Evolutionary conservation across 2,888 invertebrate genomes (phyloP), one percentile per base, ranked within the genome.

Genomic region (Luperina testacea): DNA sequence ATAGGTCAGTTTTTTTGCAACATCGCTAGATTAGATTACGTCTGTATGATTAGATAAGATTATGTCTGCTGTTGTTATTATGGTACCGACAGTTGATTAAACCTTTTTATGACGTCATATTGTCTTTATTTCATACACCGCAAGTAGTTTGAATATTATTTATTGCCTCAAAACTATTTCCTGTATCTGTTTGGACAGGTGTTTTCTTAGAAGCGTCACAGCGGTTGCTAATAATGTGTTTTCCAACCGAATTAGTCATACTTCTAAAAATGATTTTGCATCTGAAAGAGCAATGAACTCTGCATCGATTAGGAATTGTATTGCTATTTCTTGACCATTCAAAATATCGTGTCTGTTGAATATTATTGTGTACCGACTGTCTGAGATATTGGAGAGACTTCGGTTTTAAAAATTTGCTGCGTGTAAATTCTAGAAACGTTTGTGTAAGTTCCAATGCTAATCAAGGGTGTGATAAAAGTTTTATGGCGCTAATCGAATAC

Each of bases 1-100:
- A 93, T 95, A 96, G 96, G 96, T 96, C 96, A 96, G 96, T 95
- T 85, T 85, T 87, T 89, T 94, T 92, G 92, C 92, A 90, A 91
- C 90, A 90, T 87, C 89, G 87, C 87, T 75, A 93, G 95, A 96
- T 96, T 94, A 96, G 95, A 96, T 95, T 95, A 94, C 94, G 86
- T 89, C 90, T 88, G 83, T 77, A 72, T 87, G 92, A 93, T 94
- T 91, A 93, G 91, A 92, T 92, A 89, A 83, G 82, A 83, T 86
- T 83, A 81, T 85, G 82, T 87, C 80, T 48, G 68, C 48, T 83
- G 84, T 83, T 85, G 68, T 70, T 85, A 87, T 82, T 85, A 88
- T 88, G 82, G 65, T 80, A 65, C 61, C 75, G 65, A 63, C 59
- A 48, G 63, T 81, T 81, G 78, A 84, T 85, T 78, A 64, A 70